Percentiles rank a stretch among this genome's conserved stretches.
Evolutionary conservation across 2,888 invertebrate species (phyloP).

Genomic region (Chymomyza procnemis): DNA sequence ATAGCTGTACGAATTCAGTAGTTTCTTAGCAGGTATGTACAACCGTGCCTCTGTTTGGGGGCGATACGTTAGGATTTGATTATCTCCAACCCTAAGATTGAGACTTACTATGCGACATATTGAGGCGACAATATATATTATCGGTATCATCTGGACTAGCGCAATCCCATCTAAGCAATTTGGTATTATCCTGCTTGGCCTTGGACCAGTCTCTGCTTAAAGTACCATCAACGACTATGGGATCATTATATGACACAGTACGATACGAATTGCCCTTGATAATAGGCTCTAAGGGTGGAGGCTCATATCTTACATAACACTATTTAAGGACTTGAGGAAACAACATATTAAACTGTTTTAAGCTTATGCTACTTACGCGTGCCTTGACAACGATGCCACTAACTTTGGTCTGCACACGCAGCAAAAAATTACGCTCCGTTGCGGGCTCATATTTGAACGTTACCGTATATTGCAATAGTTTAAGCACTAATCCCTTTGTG

Average conservation of each 20-base stretch:
- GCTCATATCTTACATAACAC: not conserved
- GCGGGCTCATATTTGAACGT: not conserved
- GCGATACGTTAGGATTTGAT: not conserved
- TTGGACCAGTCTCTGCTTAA: not conserved
- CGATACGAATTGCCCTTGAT: not conserved
- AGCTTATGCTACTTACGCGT: constrained; percentile 31
- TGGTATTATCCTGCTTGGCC: not conserved
- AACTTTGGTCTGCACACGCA: constrained; percentile 8
- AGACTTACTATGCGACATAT: constrained; percentile 25
- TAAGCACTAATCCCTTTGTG: constrained; percentile 1
- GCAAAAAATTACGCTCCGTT: not conserved
- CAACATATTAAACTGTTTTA: not conserved
- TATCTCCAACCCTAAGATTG: not conserved
- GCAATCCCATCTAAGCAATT: not conserved
- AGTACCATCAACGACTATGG: not conserved
- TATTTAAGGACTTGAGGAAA: not conserved
- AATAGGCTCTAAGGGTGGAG: not conserved
- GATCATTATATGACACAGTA: not conserved
- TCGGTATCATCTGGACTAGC: not conserved
- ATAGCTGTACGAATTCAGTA: not conserved
- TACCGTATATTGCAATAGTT: not conserved
- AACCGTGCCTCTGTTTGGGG: not conserved
- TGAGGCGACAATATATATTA: not conserved
- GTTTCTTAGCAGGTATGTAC: constrained; percentile 5
- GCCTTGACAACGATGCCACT: constrained; percentile 11